phyloP scores from a whole-genome alignment of 1,140 invertebrate species.

The Argopecten irradians region DNA sequence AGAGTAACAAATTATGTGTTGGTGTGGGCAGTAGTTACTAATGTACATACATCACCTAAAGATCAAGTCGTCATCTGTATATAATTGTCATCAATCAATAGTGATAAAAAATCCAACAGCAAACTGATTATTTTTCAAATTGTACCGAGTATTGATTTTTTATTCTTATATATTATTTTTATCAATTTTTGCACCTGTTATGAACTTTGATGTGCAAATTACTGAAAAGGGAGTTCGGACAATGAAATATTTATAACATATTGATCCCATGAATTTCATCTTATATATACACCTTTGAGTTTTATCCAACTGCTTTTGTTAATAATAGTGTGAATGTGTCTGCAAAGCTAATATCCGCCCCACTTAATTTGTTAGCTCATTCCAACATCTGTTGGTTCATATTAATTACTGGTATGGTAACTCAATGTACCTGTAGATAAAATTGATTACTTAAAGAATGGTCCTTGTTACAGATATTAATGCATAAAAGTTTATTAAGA shows the following conservation, averaged over 20 bases:
- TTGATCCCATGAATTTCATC: neutral
- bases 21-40: neutral
- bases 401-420: no score
- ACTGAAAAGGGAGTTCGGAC: neutral
- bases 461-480: neutral
- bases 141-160: neutral
- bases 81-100: neutral
- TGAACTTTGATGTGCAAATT: neutral
- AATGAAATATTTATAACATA: neutral
- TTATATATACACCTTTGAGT: neutral
- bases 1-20: neutral
- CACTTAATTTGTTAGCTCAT: conserved; percentile 9
- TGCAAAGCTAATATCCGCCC: neutral
- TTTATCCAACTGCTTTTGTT: neutral
- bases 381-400: neutral
- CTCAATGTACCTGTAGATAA: neutral
- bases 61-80: neutral
- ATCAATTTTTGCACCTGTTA: neutral
- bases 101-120: neutral
- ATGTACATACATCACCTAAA: neutral
- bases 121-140: neutral
- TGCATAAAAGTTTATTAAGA: neutral
- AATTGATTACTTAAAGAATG: neutral
- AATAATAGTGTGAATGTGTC: neutral
- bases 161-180: conserved; percentile 1